Base-by-base conservation (phyloP, 2,888 invertebrate species). In the Tachina grossa region DNA sequence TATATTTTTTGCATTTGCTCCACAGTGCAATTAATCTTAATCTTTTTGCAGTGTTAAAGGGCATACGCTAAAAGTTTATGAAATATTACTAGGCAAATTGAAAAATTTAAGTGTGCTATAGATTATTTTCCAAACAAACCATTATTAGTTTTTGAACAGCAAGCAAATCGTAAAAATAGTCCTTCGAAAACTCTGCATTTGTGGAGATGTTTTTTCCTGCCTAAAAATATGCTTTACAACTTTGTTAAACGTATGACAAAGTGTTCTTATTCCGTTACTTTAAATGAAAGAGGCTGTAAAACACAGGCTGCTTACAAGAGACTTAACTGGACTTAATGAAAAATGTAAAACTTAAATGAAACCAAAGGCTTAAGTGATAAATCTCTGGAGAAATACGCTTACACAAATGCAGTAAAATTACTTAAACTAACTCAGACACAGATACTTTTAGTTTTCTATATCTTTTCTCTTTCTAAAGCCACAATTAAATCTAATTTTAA, bases 361-460 rank as follows among this genome's bases (percentile, higher is more conserved):
- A 57, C 19, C 71, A 66, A 72, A 76, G 47, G 63, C n/a, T 22
- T 43, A 22, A 66, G 65, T 63, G 39, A 57, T 74, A 80, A 80
- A 49, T 41, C 51, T 41, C 14, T 13, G 1, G 51, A 79, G 61
- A 16, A 45, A 61, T 14, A 45, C 14, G 2, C 10, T 53, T 53
- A 22, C 49, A 43, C n/a, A 76, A 69, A 69, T 63, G 0, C 5
- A 68, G 13, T 47, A 19, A 57, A 16, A 53, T 57, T 41, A 39
- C 51, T 45, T 8, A n/a, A 39, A 39, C 6, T 22, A 5, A 8
- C 13, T 10, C 57, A 19, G 2, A 13, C 19, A 53, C 41, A 9
- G 2, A 6, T 22, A 43, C 10, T 4, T 39, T 9, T 59, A 63
- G 9, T 14, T 22, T 61, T 61, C 19, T 31, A 31, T 31, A 6